Conservation (phyloP, 2,888 invertebrate species). For the Acronicta alni region DNA sequence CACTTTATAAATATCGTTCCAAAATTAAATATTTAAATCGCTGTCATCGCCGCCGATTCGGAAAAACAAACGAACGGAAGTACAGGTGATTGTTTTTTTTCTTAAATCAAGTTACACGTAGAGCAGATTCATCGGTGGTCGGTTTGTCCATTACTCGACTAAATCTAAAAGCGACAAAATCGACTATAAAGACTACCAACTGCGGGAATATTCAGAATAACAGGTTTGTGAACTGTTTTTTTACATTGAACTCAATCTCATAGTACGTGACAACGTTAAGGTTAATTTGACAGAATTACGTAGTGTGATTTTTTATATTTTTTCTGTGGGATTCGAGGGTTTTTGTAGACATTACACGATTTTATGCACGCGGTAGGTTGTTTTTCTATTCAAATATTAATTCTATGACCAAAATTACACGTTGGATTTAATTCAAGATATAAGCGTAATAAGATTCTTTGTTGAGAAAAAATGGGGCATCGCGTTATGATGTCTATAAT, state of each 20-base stretch:
- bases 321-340: constrained; percentile 55
- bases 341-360: constrained; percentile 71
- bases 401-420: constrained; percentile 63
- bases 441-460: constrained; percentile 74
- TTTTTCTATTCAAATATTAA: constrained; percentile 58
- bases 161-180: constrained; percentile 59
- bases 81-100: constrained; percentile 70
- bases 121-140: constrained; percentile 69
- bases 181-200: constrained; percentile 35
- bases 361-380: constrained; percentile 80
- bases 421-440: constrained; percentile 67
- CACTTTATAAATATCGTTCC: constrained; percentile 56
- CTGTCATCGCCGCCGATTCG: constrained; percentile 65
- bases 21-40: constrained; percentile 70
- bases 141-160: constrained; percentile 50
- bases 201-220: constrained; percentile 52
- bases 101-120: constrained; percentile 64
- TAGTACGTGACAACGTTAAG: constrained; percentile 80
- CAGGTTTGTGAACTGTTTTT: constrained; percentile 63
- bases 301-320: constrained; percentile 67
- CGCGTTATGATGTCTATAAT: constrained; percentile 82
- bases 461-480: constrained; percentile 69
- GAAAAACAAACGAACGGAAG: constrained; percentile 72
- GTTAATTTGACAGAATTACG: constrained; percentile 78
- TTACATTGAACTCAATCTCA: constrained; percentile 62